Evolutionary conservation across 1,140 invertebrate genomes (phyloP).

Genomic region (Episyrphus balteatus): DNA sequence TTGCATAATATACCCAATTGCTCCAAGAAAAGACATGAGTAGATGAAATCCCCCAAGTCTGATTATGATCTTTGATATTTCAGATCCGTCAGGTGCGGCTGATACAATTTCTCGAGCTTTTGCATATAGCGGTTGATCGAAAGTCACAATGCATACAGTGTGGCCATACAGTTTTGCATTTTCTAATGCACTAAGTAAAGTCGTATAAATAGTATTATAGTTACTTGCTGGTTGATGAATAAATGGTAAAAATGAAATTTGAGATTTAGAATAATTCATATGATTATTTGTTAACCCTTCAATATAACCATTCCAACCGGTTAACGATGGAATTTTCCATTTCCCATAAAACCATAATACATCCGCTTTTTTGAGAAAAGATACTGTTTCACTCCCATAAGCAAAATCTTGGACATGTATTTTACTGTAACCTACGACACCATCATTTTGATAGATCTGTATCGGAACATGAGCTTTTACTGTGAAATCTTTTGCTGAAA

Average conservation of each 20-base stretch:
- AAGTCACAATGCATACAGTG: slow-evolving; percentile 22
- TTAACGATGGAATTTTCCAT: slow-evolving; percentile 13
- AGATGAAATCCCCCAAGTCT: slow-evolving; percentile 35
- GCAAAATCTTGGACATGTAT: slow-evolving; percentile 7
- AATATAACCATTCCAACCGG: slow-evolving; percentile 16
- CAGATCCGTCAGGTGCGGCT: slow-evolving; percentile 18
- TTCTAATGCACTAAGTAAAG: slow-evolving; percentile 31
- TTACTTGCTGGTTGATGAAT: slow-evolving; percentile 25
- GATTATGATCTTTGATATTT: slow-evolving; percentile 24
- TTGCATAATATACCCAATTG: slow-evolving; percentile 36
- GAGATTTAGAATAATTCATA: slow-evolving; percentile 12
- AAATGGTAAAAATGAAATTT: slow-evolving; percentile 33
- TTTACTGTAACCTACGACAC: slow-evolving; percentile 3
- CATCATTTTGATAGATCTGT: slow-evolving; percentile 18
- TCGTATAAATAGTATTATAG: slow-evolving; percentile 28
- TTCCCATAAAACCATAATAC: slow-evolving; percentile 19
- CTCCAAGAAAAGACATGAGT: slow-evolving; percentile 33
- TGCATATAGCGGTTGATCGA: slow-evolving; percentile 33
- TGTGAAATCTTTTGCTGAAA: slow-evolving; percentile 15
- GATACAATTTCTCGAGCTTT: slow-evolving; percentile 38
- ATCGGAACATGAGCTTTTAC: slow-evolving; percentile 20
- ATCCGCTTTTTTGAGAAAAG: slow-evolving; percentile 12
- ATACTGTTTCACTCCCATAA: slow-evolving; percentile 10
- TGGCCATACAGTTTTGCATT: slow-evolving; percentile 9
- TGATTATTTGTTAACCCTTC: background rate